These are phyloP conservation scores for Eupelmus urozonus DNA, from an alignment of 2,888 invertebrate species.

Conservation along the genomic window DNA sequence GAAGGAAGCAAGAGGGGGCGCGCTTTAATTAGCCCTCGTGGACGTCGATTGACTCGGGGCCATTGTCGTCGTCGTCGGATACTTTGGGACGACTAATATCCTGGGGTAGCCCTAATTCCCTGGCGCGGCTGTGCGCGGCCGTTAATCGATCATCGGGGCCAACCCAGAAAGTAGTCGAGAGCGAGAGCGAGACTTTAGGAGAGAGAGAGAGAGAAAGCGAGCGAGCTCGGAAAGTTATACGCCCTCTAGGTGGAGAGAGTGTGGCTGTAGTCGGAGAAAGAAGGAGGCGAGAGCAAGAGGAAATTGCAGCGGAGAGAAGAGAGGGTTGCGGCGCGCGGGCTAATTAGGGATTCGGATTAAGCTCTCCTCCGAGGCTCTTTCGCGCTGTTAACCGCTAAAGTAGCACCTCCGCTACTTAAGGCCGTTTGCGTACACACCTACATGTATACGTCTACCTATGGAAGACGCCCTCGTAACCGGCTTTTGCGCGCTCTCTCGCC, in stretches of 20 bases:
- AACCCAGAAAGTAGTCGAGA: background rate
- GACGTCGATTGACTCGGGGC: slow-evolving; percentile 48
- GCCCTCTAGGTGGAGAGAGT: background rate
- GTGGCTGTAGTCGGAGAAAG: background rate
- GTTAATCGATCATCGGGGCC: slow-evolving; percentile 49
- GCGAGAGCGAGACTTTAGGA: background rate
- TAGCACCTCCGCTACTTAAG: slow-evolving; percentile 46
- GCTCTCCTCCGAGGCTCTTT: slow-evolving; percentile 45
- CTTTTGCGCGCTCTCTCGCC: background rate
- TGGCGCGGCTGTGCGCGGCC: slow-evolving; percentile 1
- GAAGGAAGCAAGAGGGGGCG: slow-evolving; percentile 1
- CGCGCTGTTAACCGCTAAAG: slow-evolving; percentile 49
- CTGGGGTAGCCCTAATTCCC: slow-evolving; percentile 42
- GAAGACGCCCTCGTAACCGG: slow-evolving; percentile 22
- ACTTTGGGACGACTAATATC: slow-evolving; percentile 36
- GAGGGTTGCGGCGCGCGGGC: background rate
- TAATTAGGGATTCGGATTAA: slow-evolving; percentile 57
- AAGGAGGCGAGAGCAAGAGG: background rate
- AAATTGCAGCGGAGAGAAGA: background rate
- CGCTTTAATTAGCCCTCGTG: slow-evolving; percentile 55
- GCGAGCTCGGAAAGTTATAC: slow-evolving; percentile 2
- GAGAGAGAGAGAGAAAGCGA: background rate
- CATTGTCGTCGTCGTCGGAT: slow-evolving; percentile 44
- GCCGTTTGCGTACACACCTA: slow-evolving; percentile 23
- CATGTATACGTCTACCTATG: slow-evolving; percentile 7